Evolutionary conservation across 1,140 invertebrate species (phyloP).

Genomic region (Neelides sp.): DNA sequence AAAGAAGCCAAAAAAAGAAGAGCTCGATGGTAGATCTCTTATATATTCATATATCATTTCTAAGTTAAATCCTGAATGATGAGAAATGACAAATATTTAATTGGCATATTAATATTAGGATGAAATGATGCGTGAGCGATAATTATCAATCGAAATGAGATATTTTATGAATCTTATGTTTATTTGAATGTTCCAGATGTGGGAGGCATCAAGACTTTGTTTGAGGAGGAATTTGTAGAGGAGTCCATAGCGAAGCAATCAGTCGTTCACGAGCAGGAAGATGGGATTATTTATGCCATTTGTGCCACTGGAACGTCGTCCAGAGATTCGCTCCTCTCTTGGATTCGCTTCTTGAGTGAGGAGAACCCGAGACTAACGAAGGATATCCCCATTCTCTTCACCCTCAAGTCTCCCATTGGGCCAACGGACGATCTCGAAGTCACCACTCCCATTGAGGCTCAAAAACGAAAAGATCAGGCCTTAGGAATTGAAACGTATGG

Average conservation of each 20-base stretch:
- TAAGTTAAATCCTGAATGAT: too few relatives aligned
- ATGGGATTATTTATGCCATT: slow-evolving; percentile 75
- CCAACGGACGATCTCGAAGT: slow-evolving; percentile 27
- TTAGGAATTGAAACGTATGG: slow-evolving; percentile 4
- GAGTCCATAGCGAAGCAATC: slow-evolving; percentile 33
- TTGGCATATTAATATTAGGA: too few relatives aligned
- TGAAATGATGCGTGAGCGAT: too few relatives aligned
- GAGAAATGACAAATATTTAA: too few relatives aligned
- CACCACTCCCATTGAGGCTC: background rate
- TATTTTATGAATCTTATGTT: slow-evolving; percentile 20
- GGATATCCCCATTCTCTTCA: slow-evolving; percentile 68
- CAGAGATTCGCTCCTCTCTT: slow-evolving; percentile 78
- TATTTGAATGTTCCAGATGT: slow-evolving; percentile 52
- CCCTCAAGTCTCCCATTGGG: slow-evolving; percentile 39
- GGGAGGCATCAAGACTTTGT: slow-evolving; percentile 34
- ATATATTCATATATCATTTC: background rate
- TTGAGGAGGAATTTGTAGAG: slow-evolving; percentile 33
- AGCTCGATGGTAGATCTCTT: slow-evolving; percentile 49
- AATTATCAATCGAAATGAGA: background rate
- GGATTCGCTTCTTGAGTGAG: slow-evolving; percentile 74
- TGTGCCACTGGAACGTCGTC: slow-evolving; percentile 81
- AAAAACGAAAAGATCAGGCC: slow-evolving; percentile 8
- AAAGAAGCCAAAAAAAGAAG: slow-evolving; percentile 36
- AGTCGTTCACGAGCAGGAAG: slow-evolving; percentile 80
- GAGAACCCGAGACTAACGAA: slow-evolving; percentile 55